Base-by-base conservation (phyloP, 2,113 vertebrate genomes). In the Asarcornis scutulata region DNA sequence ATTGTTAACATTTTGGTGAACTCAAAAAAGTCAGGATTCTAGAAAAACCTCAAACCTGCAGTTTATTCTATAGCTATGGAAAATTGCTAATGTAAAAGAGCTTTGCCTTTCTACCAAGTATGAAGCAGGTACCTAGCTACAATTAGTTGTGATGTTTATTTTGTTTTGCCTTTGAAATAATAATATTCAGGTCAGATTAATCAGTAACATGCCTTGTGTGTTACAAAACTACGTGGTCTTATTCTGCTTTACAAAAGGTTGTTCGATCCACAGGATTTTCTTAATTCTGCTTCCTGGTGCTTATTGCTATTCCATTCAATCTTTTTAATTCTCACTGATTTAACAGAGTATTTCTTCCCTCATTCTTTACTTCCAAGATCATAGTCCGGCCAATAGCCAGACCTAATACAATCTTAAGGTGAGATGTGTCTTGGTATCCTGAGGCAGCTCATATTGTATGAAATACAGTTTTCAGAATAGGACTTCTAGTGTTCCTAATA, bases 391-490 rank as follows among this genome's bases (percentile, higher is more conserved):
- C 50, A 58, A 31, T 7, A 91, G 44, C 36, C 64, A 90, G 50
- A 64, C 64, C n/a, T 71, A 86, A 11, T 66, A 78, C 31, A 23
- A 50, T 71, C 13, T 95, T 93, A 84, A 46, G 66, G 32, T 89
- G 46, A 86, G 73, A 90, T 55, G 55, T 82, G 91, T 94, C 87
- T 89, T 80, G n/a, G 34, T 88, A 75, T 68, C 80, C 76, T 91
- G 42, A 91, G 68, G 81, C 29, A 95, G 76, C 55, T 91, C 62
- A 36, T 34, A 91, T 38, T 72, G 59, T 91, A 44, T n/a, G 40
- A 94, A 97, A 88, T 88, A 80, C 71, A 78, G 44, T 50, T 89
- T 88, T 87, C 88, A 94, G 83, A 92, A 74, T 34, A 26, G 36
- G 31, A 73, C 7, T 84, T 96, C 62, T 84, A 78, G 29, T 40